Evolutionary conservation across 2,888 invertebrate species (phyloP).

Genomic region (Ophion slaviceki): DNA sequence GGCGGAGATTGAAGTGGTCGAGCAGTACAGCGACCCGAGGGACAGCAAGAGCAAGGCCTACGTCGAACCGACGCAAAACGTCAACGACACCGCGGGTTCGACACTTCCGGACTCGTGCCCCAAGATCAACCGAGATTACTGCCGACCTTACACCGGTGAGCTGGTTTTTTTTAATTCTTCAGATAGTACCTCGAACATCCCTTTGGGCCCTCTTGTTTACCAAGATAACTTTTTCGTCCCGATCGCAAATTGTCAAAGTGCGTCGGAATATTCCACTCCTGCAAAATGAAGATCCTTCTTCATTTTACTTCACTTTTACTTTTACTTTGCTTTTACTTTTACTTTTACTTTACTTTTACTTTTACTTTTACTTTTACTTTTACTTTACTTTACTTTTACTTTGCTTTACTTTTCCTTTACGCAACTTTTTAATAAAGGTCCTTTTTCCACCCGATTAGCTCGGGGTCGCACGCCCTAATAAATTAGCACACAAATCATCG

Average conservation of each 20-base stretch:
- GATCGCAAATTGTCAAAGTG: background rate
- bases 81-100: constrained; percentile 79
- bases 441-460: background rate
- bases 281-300: too few species aligned
- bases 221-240: too few species aligned
- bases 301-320: too few species aligned
- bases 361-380: too few species aligned
- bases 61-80: constrained; percentile 75
- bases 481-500: background rate
- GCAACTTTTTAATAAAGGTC: too few species aligned
- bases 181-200: background rate
- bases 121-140: constrained; percentile 85
- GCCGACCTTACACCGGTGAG: constrained; percentile 85
- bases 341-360: too few species aligned
- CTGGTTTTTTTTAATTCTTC: background rate
- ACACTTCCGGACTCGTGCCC: constrained; percentile 82
- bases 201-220: background rate
- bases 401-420: too few species aligned
- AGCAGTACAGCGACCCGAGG: constrained; percentile 90
- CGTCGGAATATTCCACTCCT: too few species aligned
- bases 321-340: too few species aligned
- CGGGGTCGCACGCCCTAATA: background rate
- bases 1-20: constrained; percentile 88
- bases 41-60: constrained; percentile 85
- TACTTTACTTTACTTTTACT: too few species aligned